phyloP scores from a whole-genome alignment of 2,888 invertebrate genomes.

The Lordiphosa andalusiaca region DNA sequence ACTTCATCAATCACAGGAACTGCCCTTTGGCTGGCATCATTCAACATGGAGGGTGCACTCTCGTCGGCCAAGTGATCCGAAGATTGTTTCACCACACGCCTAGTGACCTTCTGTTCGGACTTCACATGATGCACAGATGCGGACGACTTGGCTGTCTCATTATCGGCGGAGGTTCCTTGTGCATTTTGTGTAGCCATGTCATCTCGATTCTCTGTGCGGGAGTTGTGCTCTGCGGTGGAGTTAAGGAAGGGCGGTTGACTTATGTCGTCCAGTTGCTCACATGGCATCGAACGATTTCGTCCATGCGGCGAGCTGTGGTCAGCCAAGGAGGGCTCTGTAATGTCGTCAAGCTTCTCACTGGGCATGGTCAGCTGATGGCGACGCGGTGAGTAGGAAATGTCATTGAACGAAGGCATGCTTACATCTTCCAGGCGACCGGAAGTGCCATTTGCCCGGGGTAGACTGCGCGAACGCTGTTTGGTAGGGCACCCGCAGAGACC shows the following conservation, averaged over 20 bases:
- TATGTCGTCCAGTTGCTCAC: slow-evolving; percentile 6
- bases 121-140: slow-evolving; percentile 9
- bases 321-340: slow-evolving; percentile 10
- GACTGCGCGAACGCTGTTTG: background rate
- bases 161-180: background rate
- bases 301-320: background rate
- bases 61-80: background rate
- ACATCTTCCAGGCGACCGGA: slow-evolving; percentile 14
- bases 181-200: background rate
- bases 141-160: background rate
- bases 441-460: background rate
- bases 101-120: slow-evolving; percentile 3
- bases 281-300: background rate
- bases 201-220: background rate
- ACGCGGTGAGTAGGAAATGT: slow-evolving; percentile 6
- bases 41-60: background rate
- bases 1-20: background rate
- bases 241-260: slow-evolving; percentile 2
- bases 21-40: background rate
- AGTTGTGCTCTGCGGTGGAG: background rate
- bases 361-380: slow-evolving; percentile 1
- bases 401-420: slow-evolving; percentile 16
- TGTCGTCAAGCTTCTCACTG: slow-evolving; percentile 9
- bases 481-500: background rate
- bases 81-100: slow-evolving; percentile 1